Evolutionary conservation across 2,888 invertebrate genomes (phyloP), one percentile per base, ranked within the genome.

Genomic region (Cinara cedri): DNA sequence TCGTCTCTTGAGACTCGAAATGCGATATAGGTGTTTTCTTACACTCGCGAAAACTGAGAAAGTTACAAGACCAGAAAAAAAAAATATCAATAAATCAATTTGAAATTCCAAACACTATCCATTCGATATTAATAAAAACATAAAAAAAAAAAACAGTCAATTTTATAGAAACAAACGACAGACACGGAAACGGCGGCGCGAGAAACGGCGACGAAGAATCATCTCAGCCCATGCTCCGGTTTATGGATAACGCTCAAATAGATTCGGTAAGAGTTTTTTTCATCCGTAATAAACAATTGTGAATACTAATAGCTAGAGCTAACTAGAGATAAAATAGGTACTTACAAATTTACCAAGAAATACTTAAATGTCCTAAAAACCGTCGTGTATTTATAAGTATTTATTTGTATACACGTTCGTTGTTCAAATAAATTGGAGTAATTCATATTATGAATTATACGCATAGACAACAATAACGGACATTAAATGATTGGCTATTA

Each of bases 141-240:
- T 46, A 76, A 68, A 44, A 4, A 44, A 8, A 51, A 51, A 51
- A 76, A 60, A 78, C 49, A 70, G 78, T 78, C 60, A 78, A 70
- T 78, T 70, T 78, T 78, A 3, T 78, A 78, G 78, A 51, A 51
- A 42, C 70, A 16, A 78, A 70, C n/a, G 78, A 78, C 21, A 78
- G 70, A 42, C 68, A 60, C 10, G 78, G 78, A 16, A 76, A 46
- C 16, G 65, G 66, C 4, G 60, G 66, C 4, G 60, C 34, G 19
- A 74, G 42, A 42, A 78, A 62, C 51, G 68, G 57, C 10, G 78
- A 78, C 16, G 78, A 70, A 16, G 78, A 78, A 51, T 68, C 70
- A 14, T 78, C 60, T n/a, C 78, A 78, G 34, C 78, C 78, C 2
- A 78, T 78, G 78, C 78, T 78, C 49, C 78, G 78, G 26, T 78